Percentiles rank a stretch among this genome's conserved stretches.
Evolutionary conservation across 2,797 vertebrate species (phyloP).

Genomic region (Anas acuta): DNA sequence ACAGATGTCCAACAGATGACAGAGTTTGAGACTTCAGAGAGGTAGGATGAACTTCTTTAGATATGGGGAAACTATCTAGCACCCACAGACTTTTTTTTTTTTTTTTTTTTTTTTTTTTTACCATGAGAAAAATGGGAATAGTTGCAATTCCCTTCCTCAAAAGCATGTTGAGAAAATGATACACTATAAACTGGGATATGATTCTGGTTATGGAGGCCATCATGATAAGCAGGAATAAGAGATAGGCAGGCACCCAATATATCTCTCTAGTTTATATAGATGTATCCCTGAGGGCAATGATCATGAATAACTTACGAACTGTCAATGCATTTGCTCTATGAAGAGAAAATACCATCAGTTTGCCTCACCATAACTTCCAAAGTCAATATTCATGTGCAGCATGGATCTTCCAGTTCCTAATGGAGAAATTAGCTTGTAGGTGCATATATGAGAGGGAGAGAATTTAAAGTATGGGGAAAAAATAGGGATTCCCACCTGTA

Average conservation of each 20-base stretch:
- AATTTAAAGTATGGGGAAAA: neutral
- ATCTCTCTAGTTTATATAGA: constrained; percentile 33
- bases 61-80: rapidly evolving
- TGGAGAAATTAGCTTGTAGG: neutral
- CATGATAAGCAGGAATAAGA: neutral
- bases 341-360: constrained; percentile 24
- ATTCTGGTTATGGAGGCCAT: neutral
- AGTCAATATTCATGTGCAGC: neutral
- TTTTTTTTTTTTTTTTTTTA: no score
- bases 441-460: neutral
- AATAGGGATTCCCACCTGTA: neutral
- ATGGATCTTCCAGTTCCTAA: neutral
- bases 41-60: neutral
- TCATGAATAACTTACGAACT: constrained; percentile 53
- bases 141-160: neutral
- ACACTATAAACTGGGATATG: neutral
- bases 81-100: neutral
- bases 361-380: neutral
- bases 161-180: neutral
- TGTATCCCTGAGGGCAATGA: constrained; percentile 37
- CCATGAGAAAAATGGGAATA: neutral
- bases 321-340: neutral
- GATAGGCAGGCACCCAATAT: constrained; percentile 19
- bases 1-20: neutral
- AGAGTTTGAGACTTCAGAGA: neutral